Conservation (phyloP, 2,113 vertebrate genomes). For the Lepisosteus osseus region DNA sequence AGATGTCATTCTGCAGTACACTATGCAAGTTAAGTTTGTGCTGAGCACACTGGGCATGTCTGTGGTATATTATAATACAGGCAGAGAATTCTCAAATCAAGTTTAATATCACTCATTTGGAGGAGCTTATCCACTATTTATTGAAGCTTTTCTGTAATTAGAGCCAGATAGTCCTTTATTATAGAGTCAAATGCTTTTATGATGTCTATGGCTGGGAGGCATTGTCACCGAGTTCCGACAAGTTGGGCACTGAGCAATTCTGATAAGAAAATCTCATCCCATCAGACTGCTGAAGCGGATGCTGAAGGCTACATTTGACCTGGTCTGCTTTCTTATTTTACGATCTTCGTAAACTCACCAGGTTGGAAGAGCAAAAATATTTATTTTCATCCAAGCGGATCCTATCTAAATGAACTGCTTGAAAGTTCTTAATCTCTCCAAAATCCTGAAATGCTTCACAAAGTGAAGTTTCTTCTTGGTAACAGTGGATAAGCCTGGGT, state of each 20-base stretch:
- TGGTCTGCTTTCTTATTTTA: constrained; percentile 6
- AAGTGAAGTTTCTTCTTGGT: constrained; percentile 8
- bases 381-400: constrained; percentile 1
- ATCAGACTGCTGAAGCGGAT: constrained; percentile 27
- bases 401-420: constrained; percentile 16
- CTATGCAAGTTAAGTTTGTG: too few species aligned
- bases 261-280: constrained; percentile 30
- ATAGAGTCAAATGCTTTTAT: not conserved
- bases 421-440: constrained; percentile 4
- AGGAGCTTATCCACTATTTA: constrained; percentile 25
- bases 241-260: constrained; percentile 26
- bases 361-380: not conserved
- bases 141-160: constrained; percentile 24
- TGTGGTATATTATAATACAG: too few species aligned
- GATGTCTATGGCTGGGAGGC: not conserved
- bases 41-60: too few species aligned
- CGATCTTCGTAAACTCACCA: constrained; percentile 3
- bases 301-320: constrained; percentile 20
- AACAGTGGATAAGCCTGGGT: not conserved
- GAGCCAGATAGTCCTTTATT: constrained; percentile 14
- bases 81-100: too few species aligned
- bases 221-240: constrained; percentile 23
- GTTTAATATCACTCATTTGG: not conserved
- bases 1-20: too few species aligned
- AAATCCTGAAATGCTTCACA: constrained; percentile 8